Percentiles rank a stretch among this genome's conserved stretches.
Conservation (phyloP, 2,888 invertebrate species). For the Perithous albicinctus region DNA sequence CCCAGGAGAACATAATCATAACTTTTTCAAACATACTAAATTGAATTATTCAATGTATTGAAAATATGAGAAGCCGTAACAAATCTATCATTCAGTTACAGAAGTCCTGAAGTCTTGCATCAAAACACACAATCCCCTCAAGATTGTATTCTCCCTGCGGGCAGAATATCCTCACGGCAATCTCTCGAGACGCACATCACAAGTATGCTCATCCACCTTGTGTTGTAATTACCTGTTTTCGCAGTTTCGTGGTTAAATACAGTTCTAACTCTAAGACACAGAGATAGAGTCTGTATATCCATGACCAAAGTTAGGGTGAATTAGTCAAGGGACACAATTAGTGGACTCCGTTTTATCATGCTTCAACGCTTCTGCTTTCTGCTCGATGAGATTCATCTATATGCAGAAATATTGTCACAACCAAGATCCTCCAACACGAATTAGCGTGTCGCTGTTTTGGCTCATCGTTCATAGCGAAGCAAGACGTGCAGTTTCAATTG, state of each 20-base stretch:
- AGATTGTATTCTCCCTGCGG: constrained; percentile 7
- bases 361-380: not conserved
- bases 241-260: constrained; percentile 16
- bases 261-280: not conserved
- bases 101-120: no score
- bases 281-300: constrained; percentile 19
- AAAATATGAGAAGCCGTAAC: no score
- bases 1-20: no score
- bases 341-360: constrained; percentile 33
- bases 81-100: no score
- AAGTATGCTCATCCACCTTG: constrained; percentile 1
- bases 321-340: constrained; percentile 51
- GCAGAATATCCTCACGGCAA: constrained; percentile 19
- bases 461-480: constrained; percentile 1
- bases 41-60: no score
- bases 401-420: constrained; percentile 79
- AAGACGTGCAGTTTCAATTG: constrained; percentile 26
- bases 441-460: constrained; percentile 32
- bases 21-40: no score
- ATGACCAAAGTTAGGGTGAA: constrained; percentile 56
- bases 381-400: constrained; percentile 78
- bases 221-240: constrained; percentile 53
- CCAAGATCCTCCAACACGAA: constrained; percentile 27
- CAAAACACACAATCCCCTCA: not conserved
- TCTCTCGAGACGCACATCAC: constrained; percentile 29